Conservation (phyloP, 2,113 vertebrate species). For the Phrynocephalus versicolor region DNA sequence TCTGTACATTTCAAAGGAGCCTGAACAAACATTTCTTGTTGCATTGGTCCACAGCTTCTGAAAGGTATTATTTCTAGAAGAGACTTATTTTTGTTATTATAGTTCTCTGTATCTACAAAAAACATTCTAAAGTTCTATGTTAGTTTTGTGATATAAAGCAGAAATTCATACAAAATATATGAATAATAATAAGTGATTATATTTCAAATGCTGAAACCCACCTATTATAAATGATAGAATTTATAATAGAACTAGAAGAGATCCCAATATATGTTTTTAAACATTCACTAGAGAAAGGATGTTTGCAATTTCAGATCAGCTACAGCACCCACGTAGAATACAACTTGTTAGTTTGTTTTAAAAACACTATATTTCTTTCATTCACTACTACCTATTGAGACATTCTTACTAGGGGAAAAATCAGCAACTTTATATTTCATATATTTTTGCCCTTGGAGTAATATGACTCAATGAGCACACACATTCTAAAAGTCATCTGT, state of each 20-base stretch:
- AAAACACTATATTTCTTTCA: constrained; percentile 31
- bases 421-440: constrained; percentile 36
- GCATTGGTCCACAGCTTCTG: constrained; percentile 43
- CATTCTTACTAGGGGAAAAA: constrained; percentile 32
- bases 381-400: constrained; percentile 48
- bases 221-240: constrained; percentile 50
- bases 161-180: constrained; percentile 64
- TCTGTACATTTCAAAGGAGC: neutral
- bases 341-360: constrained; percentile 36
- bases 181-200: constrained; percentile 61
- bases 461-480: constrained; percentile 46
- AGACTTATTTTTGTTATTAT: constrained; percentile 71
- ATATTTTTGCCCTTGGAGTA: constrained; percentile 54
- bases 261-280: constrained; percentile 34
- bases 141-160: constrained; percentile 59
- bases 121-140: constrained; percentile 57
- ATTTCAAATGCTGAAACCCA: neutral
- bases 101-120: constrained; percentile 73
- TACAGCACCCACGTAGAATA: constrained; percentile 37
- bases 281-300: constrained; percentile 50
- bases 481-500: constrained; percentile 30
- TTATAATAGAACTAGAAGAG: constrained; percentile 49
- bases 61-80: constrained; percentile 69
- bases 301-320: constrained; percentile 42
- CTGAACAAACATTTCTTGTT: neutral